These are phyloP conservation scores for Scatophagus argus DNA, from an alignment of 2,113 vertebrate species.

Conservation along the genomic window DNA sequence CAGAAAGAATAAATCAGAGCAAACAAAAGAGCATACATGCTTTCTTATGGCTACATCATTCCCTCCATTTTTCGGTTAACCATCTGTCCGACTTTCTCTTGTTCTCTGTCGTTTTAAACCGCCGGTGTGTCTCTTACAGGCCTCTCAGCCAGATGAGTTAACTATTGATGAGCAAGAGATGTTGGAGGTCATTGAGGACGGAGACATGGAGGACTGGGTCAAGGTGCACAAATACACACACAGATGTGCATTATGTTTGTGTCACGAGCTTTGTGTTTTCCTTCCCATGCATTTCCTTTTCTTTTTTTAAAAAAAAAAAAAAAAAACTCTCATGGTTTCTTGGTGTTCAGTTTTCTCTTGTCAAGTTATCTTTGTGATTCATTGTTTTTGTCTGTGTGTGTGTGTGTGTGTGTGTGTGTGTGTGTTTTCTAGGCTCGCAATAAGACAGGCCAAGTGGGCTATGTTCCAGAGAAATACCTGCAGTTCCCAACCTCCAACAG, in stretches of 20 bases:
- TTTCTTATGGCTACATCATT: not conserved
- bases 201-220: conserved; percentile 99
- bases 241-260: not conserved
- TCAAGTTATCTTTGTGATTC: not conserved
- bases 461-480: conserved; percentile 98
- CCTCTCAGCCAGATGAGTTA: conserved; percentile 97
- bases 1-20: not conserved
- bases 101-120: conserved; percentile 1
- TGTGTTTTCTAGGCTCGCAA: conserved; percentile 89
- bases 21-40: not conserved
- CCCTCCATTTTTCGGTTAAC: no score
- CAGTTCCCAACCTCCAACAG: conserved; percentile 97
- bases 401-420: not conserved
- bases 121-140: conserved; percentile 77
- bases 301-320: no score
- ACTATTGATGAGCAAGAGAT: conserved; percentile 98
- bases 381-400: not conserved
- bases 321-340: no score
- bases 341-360: not conserved
- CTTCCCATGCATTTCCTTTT: no score
- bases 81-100: no score
- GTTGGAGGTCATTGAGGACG: conserved; percentile 98
- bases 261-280: not conserved
- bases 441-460: conserved; percentile 93
- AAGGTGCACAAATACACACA: conserved; percentile 85